Evolutionary conservation across 2,113 vertebrate species (phyloP), one percentile per base, ranked within the genome.

Genomic region (Clupea harengus): DNA sequence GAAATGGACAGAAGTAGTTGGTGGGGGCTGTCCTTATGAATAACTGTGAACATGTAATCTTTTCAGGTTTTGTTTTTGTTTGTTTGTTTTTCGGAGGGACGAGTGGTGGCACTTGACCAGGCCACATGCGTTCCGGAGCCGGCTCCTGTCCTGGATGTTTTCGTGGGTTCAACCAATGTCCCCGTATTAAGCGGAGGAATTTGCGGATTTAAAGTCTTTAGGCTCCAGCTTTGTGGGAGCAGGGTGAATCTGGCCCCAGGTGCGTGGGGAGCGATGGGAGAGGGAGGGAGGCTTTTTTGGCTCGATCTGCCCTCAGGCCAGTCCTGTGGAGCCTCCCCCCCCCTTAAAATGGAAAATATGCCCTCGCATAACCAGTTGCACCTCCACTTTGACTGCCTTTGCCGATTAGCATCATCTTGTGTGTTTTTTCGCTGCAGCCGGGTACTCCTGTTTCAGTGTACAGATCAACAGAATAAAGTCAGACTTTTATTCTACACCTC

Each of bases 401-500:
- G 91, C 91, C 89, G 92, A 93, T 93, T 94, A 91, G 94, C 94
- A 92, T 93, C 92, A 93, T 91, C n/a, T 87, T 87, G 88, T 91
- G 88, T 91, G 81, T 87, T 94, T 75, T 72, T 75, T 75, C 94
- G 93, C 93, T 95, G 93, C 94, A 93, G 94, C 95, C 94, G 95
- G 95, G 94, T 95, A 94, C 93, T 94, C 94, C 92, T 95, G 87
- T 94, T 95, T 94, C 91, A 93, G 94, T 96, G 95, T 95, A 95
- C 94, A 95, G 90, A 94, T 92, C 91, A 94, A 95, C 91, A 89
- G 87, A 96, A 95, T 95, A 95, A 95, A 96, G 94, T 88, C 89
- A 94, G 90, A 94, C 94, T 95, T 95, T 95, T 96, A 95, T 96
- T 96, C 95, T 95, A 95, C 93, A 90, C 86, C 86, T 86, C 67